Conservation (phyloP, 1,140 invertebrate genomes). For the Macrobrachium nipponense region DNA sequence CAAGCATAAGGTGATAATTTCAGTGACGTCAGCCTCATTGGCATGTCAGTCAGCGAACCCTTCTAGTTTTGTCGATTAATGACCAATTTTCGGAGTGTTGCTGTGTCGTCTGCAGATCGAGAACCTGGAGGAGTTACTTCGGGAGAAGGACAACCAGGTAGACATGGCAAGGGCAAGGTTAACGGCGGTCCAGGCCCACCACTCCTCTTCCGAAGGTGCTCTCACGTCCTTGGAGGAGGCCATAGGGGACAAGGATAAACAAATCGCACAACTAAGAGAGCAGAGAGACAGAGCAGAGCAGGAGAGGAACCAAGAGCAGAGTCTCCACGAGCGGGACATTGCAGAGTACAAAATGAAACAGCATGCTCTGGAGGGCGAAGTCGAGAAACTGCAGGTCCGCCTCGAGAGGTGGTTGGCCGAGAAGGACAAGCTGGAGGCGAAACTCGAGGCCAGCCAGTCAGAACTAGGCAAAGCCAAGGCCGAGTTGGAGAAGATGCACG, state of each 20-base stretch:
- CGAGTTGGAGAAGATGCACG: constrained; percentile 89
- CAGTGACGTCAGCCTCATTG: too few relatives aligned
- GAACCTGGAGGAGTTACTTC: constrained; percentile 94
- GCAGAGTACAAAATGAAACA: constrained; percentile 94
- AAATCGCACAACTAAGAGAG: constrained; percentile 91
- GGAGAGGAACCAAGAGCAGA: constrained; percentile 93
- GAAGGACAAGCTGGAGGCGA: constrained; percentile 89
- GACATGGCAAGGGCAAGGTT: constrained; percentile 89
- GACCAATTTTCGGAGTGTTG: constrained; percentile 1
- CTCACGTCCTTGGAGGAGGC: constrained; percentile 94
- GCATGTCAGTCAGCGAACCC: too few relatives aligned
- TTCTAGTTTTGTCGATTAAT: not conserved
- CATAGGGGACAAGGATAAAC: constrained; percentile 96
- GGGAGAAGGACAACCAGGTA: constrained; percentile 98
- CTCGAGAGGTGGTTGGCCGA: constrained; percentile 88
- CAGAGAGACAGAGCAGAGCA: constrained; percentile 95
- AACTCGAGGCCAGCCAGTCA: constrained; percentile 90
- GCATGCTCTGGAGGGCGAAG: constrained; percentile 71
- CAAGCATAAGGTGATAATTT: too few relatives aligned
- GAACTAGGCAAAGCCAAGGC: constrained; percentile 94
- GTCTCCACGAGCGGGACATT: constrained; percentile 91
- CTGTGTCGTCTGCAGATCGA: constrained; percentile 81
- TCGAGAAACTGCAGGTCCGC: constrained; percentile 88
- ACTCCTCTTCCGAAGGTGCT: constrained; percentile 91
- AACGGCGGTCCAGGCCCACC: constrained; percentile 85